phyloP scores from a whole-genome alignment of 2,888 invertebrate species.

The Cosmia pyralina region DNA sequence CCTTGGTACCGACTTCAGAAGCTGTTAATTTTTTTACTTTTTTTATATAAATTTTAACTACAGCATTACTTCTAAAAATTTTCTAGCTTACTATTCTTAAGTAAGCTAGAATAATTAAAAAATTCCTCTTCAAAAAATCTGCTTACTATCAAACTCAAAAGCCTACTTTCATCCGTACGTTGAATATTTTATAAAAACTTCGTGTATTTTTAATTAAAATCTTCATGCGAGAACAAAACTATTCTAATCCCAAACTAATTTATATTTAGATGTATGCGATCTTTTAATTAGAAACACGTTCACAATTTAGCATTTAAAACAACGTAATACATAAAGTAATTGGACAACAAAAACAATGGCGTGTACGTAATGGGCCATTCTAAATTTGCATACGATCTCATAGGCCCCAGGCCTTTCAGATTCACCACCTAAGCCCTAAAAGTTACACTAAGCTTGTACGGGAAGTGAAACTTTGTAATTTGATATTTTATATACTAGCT shows the following conservation, averaged over 20 bases:
- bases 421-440: constrained; percentile 36
- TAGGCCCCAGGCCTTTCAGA: constrained; percentile 33
- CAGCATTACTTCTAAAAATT: too few relatives aligned
- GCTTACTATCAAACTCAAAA: neutral
- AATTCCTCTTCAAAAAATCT: neutral
- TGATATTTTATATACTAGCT: neutral
- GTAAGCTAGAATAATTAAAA: too few relatives aligned
- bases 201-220: constrained; percentile 44
- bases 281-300: constrained; percentile 57
- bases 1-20: too few relatives aligned
- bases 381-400: constrained; percentile 40
- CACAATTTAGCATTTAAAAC: constrained; percentile 45
- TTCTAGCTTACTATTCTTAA: too few relatives aligned
- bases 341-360: constrained; percentile 11
- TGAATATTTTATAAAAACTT: neutral
- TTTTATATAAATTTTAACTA: too few relatives aligned
- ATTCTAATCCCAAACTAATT: constrained; percentile 46
- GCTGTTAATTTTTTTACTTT: too few relatives aligned
- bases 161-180: neutral
- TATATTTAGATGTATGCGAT: constrained; percentile 53
- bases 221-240: constrained; percentile 33
- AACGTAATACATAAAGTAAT: constrained; percentile 28
- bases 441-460: constrained; percentile 23
- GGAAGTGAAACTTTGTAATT: constrained; percentile 21
- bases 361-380: constrained; percentile 42